These are phyloP conservation scores for Eclectus roratus DNA, from an alignment of 2,113 vertebrate genomes.

Conservation along the genomic window DNA sequence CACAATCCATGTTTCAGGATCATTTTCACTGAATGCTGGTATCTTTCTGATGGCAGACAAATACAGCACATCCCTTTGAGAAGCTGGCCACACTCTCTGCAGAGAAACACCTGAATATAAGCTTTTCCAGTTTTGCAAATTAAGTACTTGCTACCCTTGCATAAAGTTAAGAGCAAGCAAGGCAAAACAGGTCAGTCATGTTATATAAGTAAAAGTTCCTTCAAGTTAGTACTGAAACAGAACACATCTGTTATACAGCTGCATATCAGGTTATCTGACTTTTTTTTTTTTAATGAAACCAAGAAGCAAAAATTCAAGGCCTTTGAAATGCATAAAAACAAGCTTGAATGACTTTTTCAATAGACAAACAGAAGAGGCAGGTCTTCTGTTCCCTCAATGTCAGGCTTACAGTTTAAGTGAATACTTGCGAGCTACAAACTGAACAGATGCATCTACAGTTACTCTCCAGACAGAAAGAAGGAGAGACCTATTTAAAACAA, in stretches of 20 bases:
- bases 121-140: background rate
- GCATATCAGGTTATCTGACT: background rate
- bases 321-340: background rate
- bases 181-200: background rate
- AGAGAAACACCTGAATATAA: background rate
- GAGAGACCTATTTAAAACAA: background rate
- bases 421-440: background rate
- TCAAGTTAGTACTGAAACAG: background rate
- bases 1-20: conserved; percentile 96
- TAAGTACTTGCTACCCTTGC: background rate
- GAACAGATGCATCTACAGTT: background rate
- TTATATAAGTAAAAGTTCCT: background rate
- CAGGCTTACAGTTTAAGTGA: background rate
- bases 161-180: background rate
- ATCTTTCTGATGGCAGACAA: conserved; percentile 93
- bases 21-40: conserved; percentile 90
- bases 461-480: background rate
- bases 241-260: background rate
- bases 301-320: background rate
- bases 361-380: background rate
- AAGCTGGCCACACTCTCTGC: conserved; percentile 96
- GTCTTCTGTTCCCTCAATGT: background rate
- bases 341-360: background rate
- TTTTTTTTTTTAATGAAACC: too few relatives aligned
- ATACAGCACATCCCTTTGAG: conserved; percentile 94